Conservation (phyloP, 2,113 vertebrate genomes). For the Chaetodon trifascialis region DNA sequence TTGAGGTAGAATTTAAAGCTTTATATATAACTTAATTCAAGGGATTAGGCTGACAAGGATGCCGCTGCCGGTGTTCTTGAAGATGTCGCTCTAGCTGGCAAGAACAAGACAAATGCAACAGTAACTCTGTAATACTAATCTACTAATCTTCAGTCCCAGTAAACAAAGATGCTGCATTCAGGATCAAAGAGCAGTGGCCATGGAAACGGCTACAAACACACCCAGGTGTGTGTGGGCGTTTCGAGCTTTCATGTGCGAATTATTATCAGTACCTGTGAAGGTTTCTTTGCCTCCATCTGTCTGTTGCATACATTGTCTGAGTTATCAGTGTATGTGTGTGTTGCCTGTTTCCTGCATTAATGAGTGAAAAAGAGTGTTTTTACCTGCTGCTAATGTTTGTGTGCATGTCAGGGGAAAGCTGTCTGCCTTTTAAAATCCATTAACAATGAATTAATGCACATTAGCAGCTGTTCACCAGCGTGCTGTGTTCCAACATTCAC, state of each 20-base stretch:
- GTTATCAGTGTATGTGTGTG: not conserved
- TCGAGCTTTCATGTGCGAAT: not conserved
- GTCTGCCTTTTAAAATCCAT: not conserved
- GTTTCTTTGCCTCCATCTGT: conserved; percentile 40
- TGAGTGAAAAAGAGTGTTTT: not conserved
- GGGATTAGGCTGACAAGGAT: no score
- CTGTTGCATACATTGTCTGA: not conserved
- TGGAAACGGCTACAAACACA: conserved; percentile 18
- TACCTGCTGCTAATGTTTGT: not conserved
- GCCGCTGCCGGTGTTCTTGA: no score
- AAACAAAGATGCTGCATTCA: not conserved
- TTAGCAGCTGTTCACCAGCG: conserved; percentile 5
- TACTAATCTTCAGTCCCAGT: not conserved
- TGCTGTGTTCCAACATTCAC: not conserved
- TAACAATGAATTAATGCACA: conserved; percentile 10
- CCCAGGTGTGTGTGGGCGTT: not conserved
- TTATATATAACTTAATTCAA: no score
- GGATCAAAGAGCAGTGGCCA: conserved; percentile 9
- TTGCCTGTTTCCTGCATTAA: not conserved
- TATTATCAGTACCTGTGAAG: conserved; percentile 33
- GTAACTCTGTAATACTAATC: not conserved
- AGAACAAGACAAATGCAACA: not conserved
- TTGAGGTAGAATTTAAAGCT: no score
- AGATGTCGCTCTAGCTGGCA: no score
- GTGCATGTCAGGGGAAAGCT: not conserved